These are phyloP conservation scores for Sitobion miscanthi DNA, from an alignment of 1,140 invertebrate species.

Conservation along the genomic window DNA sequence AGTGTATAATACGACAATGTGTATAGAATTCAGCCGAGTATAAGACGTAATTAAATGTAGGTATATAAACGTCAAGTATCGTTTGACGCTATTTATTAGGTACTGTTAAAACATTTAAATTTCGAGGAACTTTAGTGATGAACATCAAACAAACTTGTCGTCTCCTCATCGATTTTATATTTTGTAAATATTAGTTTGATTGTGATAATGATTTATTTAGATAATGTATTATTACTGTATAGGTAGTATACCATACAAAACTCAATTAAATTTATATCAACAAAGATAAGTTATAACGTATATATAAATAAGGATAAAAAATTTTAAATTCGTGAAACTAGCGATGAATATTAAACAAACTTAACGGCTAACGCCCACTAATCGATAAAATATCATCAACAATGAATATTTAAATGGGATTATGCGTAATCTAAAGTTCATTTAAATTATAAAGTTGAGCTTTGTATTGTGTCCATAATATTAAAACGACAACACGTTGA, in stretches of 20 bases:
- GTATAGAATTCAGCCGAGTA: neutral
- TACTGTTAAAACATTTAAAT: neutral
- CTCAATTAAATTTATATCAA: neutral
- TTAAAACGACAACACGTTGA: neutral
- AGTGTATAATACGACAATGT: neutral
- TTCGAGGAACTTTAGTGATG: neutral
- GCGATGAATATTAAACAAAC: conserved; percentile 15
- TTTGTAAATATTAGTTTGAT: neutral
- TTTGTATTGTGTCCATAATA: neutral
- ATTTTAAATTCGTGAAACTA: conserved; percentile 11
- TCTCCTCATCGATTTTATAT: neutral
- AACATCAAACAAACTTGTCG: neutral
- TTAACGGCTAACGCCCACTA: neutral
- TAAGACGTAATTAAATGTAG: neutral
- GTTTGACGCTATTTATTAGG: neutral
- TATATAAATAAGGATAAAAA: neutral
- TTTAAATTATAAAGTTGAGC: neutral
- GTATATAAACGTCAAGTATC: neutral
- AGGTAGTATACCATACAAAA: neutral
- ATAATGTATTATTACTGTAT: neutral
- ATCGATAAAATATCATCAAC: conserved; percentile 30
- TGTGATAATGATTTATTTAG: too few species aligned
- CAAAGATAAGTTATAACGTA: neutral
- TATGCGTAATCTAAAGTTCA: neutral
- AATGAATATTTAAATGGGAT: conserved; percentile 16